Conservation (phyloP, 2,888 invertebrate genomes). For the Heterodera filipjevi region DNA sequence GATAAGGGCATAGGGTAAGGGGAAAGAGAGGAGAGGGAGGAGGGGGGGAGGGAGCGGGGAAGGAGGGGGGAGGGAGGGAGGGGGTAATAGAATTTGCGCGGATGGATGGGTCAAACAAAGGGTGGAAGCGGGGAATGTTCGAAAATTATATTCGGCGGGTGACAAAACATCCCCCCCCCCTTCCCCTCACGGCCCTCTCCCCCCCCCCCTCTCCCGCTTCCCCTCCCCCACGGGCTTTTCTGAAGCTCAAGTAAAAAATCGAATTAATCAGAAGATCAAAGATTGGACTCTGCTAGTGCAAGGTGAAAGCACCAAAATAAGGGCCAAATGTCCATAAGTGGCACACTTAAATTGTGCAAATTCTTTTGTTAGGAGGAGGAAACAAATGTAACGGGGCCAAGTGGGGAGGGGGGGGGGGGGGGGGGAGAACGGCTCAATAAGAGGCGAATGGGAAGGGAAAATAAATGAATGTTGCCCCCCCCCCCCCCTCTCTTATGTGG, state of each 20-base stretch:
- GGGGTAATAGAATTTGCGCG: slow-evolving; percentile 4
- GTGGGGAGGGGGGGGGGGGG: not conserved
- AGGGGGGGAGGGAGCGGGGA: not conserved
- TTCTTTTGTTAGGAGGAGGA: not conserved
- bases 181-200: not conserved
- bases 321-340: not conserved
- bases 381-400: not conserved
- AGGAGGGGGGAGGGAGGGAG: not conserved
- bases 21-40: not conserved
- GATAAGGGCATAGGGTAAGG: not conserved
- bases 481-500: not conserved
- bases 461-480: not conserved
- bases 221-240: not conserved
- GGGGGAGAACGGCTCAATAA: not conserved
- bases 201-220: not conserved
- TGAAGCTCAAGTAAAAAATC: not conserved
- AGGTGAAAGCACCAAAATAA: not conserved
- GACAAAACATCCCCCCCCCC: not conserved
- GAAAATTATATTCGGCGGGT: not conserved
- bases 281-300: not conserved
- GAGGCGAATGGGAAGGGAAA: not conserved
- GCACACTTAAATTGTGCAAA: not conserved
- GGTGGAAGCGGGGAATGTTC: not conserved
- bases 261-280: not conserved
- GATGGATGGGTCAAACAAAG: not conserved